phyloP scores from a whole-genome alignment of 2,888 invertebrate genomes.

The Geotrupes spiniger region DNA sequence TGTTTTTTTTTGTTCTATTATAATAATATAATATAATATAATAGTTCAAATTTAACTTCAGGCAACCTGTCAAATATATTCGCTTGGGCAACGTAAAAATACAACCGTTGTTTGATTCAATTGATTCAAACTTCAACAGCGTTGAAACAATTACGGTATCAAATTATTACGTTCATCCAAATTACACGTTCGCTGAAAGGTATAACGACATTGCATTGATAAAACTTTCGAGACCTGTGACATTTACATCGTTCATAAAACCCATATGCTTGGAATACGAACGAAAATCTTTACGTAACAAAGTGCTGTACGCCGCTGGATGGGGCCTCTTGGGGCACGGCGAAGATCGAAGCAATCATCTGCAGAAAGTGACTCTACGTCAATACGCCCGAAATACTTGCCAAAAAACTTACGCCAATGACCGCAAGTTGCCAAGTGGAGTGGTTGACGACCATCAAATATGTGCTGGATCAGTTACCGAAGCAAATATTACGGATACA shows the following conservation, averaged over 20 bases:
- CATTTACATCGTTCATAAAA: constrained; percentile 45
- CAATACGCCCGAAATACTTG: constrained; percentile 29
- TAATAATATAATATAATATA: background rate
- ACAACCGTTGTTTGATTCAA: background rate
- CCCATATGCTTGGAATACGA: constrained; percentile 51
- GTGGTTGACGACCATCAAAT: background rate
- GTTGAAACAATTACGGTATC: constrained; percentile 33
- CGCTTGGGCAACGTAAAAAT: background rate
- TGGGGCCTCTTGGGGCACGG: constrained; percentile 47
- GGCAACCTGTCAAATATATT: constrained; percentile 20
- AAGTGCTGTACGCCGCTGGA: constrained; percentile 47
- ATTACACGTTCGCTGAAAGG: constrained; percentile 44
- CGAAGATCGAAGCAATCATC: constrained; percentile 37
- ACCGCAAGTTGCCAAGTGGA: background rate
- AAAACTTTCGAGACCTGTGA: constrained; percentile 44
- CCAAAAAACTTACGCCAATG: background rate
- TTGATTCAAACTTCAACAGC: constrained; percentile 23
- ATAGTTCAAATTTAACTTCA: background rate
- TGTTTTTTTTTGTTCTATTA: constrained; percentile 9
- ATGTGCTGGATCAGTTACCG: background rate
- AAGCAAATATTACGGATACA: no score
- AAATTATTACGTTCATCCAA: constrained; percentile 46
- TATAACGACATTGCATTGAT: constrained; percentile 57
- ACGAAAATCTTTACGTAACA: background rate
- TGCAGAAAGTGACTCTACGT: constrained; percentile 50